phyloP scores from a whole-genome alignment of 2,113 vertebrate species.

The Ageneiosus marmoratus region DNA sequence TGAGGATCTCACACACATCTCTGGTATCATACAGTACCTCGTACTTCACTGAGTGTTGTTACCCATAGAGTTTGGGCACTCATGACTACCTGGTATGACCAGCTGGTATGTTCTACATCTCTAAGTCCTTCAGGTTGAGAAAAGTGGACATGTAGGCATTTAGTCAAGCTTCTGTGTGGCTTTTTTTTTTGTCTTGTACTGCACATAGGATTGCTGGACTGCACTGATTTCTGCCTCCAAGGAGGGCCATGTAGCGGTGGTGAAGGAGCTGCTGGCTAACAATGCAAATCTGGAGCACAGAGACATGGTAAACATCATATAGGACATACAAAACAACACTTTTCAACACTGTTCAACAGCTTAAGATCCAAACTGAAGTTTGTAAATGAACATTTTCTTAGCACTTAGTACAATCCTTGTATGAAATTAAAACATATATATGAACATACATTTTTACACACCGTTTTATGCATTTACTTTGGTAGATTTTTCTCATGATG shows the following conservation, averaged over 20 bases:
- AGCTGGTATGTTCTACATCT: constrained; percentile 65
- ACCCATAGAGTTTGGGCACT: constrained; percentile 44
- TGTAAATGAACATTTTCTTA: not conserved
- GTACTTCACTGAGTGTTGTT: constrained; percentile 11
- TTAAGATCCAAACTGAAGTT: too few relatives aligned
- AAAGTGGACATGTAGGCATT: not conserved
- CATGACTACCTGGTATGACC: constrained; percentile 74
- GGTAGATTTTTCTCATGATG: not conserved
- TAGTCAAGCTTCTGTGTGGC: not conserved
- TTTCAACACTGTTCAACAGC: too few relatives aligned
- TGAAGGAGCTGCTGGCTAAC: constrained; percentile 84
- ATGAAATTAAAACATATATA: not conserved
- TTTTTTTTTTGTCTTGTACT: constrained; percentile 16
- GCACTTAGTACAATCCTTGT: not conserved
- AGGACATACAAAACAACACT: not conserved
- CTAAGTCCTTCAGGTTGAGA: not conserved
- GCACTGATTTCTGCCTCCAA: constrained; percentile 94
- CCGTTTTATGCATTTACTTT: not conserved
- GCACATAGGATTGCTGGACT: constrained; percentile 93
- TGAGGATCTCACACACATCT: constrained; percentile 30
- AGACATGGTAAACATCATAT: constrained; percentile 83
- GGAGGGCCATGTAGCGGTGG: constrained; percentile 87
- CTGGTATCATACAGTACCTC: constrained; percentile 4
- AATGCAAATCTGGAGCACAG: constrained; percentile 89
- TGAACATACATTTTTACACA: not conserved